These are phyloP conservation scores for Paracyprichromis sp. DNA, from an alignment of 2,113 vertebrate species.

Conservation along the genomic window DNA sequence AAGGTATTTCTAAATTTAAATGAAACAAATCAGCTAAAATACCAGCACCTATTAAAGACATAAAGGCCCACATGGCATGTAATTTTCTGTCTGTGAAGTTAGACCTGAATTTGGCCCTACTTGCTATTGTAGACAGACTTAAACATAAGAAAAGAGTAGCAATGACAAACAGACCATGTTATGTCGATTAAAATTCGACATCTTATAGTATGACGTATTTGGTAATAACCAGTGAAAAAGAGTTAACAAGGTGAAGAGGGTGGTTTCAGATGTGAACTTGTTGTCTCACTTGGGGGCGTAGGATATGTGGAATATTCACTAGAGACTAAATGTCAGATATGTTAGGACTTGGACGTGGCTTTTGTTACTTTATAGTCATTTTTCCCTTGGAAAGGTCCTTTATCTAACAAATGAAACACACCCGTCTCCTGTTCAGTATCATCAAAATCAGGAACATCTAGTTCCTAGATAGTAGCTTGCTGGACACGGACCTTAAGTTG, in stretches of 20 bases:
- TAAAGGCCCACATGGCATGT: neutral
- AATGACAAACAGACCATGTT: neutral
- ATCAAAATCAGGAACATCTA: neutral
- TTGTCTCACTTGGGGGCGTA: neutral
- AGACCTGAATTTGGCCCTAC: neutral
- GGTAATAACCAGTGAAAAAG: neutral
- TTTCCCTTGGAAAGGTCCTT: neutral
- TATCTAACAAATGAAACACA: neutral
- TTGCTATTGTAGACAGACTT: neutral
- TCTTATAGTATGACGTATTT: accelerated
- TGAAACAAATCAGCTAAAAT: neutral
- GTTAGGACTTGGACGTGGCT: neutral
- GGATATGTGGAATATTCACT: neutral
- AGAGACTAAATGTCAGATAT: neutral
- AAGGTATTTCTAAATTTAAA: neutral
- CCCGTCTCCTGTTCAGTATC: neutral
- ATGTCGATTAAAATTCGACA: neutral
- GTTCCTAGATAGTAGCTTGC: neutral
- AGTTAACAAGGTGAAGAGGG: neutral
- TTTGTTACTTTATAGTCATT: neutral
- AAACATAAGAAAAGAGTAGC: neutral
- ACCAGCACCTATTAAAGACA: neutral
- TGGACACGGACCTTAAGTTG: neutral
- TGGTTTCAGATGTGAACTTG: neutral
- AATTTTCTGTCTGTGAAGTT: neutral